Base-by-base conservation (phyloP, 2,797 vertebrate genomes). In the Semaprochilodus insignis region DNA sequence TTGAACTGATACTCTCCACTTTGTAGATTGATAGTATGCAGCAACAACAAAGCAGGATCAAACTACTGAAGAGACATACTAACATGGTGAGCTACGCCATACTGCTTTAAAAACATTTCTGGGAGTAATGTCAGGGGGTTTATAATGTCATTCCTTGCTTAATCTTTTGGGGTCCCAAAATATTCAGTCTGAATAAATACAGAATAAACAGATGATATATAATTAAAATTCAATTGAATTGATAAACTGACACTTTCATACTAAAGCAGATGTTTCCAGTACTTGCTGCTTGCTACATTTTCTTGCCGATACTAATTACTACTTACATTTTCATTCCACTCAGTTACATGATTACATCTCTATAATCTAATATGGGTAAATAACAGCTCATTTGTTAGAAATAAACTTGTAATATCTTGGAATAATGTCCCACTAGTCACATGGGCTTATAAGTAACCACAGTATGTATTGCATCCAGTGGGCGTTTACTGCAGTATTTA, bases 401-500 rank as follows among this genome's bases (percentile, higher is more conserved):
- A 40, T n/a, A 21, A 7, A 11, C 62, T 63, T 40, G 40, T 0
- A 40, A 40, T 40, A 71, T 16, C 36, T 73, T 44, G 5, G 8
- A 36, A 27, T 66, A 66, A 65, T 3, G 10, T 52, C 40, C 21
- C n/a, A 54, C 51, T 57, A 48, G 51, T 54, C 66, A 63, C 34
- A 67, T 21, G 19, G 15, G 15, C 31, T 31, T 15, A 10, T 34
- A 36, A 2, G n/a, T 48, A 71, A 25, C 69, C 27, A 27, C 44
- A 15, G 51, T 74, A 8, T 74, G 48, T 74, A 15, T 76, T 81
- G 80, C 80, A 51, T 74, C 14, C 36, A 11, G 55, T 23, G 15
- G 65, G 23, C 25, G 14, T 36, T 76, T 70, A 60, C 54, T 60
- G 73, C 63, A 14, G 62, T 44, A 10, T 44, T 44, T 44, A 5